Conservation (phyloP, 2,888 invertebrate species). For the Epistrophe eligans region DNA sequence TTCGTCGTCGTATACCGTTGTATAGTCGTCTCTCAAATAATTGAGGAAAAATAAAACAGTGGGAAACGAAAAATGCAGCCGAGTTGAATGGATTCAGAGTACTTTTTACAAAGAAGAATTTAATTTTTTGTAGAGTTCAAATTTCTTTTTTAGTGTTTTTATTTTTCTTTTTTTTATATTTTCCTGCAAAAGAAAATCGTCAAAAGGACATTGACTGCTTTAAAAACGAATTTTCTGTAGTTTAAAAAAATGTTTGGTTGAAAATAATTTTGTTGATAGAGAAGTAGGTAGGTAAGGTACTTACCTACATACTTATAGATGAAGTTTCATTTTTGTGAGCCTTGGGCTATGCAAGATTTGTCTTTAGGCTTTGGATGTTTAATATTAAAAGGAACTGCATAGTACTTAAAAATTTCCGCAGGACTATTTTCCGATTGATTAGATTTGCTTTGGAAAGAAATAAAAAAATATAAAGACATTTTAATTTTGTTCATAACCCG, state of each 20-base stretch:
- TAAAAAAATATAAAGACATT: no score
- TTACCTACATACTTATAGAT: neutral
- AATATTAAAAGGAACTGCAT: conserved; percentile 22
- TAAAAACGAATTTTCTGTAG: conserved; percentile 43
- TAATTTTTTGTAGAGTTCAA: conserved; percentile 69
- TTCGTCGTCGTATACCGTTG: conserved; percentile 8
- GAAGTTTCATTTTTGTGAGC: conserved; percentile 21
- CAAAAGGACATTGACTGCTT: conserved; percentile 73
- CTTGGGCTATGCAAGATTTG: conserved; percentile 14
- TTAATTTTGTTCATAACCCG: no score
- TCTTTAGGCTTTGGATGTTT: neutral
- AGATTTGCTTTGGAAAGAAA: neutral
- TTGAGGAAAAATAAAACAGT: conserved; percentile 69
- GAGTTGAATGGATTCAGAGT: conserved; percentile 74
- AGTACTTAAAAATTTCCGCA: neutral
- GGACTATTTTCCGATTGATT: conserved; percentile 26
- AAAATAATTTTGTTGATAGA: conserved; percentile 25
- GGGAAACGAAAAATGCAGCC: conserved; percentile 68
- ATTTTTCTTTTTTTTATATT: conserved; percentile 2
- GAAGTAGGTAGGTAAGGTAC: neutral
- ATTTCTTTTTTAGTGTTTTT: conserved; percentile 28
- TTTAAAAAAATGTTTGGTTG: conserved; percentile 23
- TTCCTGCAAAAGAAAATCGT: conserved; percentile 35
- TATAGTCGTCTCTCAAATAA: conserved; percentile 43
- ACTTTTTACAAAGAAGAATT: conserved; percentile 66